These are phyloP conservation scores for Cephus rjabovi DNA, from an alignment of 2,888 invertebrate genomes.

Conservation along the genomic window DNA sequence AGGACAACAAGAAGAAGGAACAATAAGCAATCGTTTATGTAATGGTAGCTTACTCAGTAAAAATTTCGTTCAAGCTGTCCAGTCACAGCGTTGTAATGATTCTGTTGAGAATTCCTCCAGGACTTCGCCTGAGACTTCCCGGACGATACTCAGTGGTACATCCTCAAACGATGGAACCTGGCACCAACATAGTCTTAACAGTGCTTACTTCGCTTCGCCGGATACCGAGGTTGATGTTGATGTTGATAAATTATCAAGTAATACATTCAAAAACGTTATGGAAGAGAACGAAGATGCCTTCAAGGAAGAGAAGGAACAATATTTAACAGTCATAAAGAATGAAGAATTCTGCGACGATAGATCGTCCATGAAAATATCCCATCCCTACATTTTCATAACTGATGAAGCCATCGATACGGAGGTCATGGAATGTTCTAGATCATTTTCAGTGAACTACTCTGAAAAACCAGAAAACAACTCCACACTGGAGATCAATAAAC, in stretches of 20 bases:
- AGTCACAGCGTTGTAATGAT: background rate
- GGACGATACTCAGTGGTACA: constrained; percentile 15
- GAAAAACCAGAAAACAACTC: background rate
- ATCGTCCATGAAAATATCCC: background rate
- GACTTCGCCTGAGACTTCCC: constrained; percentile 15
- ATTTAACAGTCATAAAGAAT: constrained; percentile 17
- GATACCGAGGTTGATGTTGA: constrained; percentile 11
- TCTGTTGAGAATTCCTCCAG: constrained; percentile 17
- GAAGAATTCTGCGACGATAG: background rate
- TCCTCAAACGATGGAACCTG: constrained; percentile 19
- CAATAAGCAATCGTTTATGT: background rate
- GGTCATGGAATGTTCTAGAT: background rate
- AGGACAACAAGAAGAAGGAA: constrained; percentile 7
- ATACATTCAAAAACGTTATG: background rate
- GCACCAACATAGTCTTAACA: constrained; percentile 20
- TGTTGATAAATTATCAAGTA: background rate
- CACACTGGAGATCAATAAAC: background rate
- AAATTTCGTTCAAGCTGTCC: constrained; percentile 3
- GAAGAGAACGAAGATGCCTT: constrained; percentile 4
- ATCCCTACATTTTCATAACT: constrained; percentile 13
- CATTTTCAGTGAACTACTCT: background rate
- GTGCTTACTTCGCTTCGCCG: constrained; percentile 16
- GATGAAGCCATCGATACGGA: constrained; percentile 12
- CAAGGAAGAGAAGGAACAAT: constrained; percentile 8
- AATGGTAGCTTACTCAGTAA: constrained; percentile 6